Evolutionary conservation across 2,797 vertebrate genomes (phyloP).

Genomic region (Semaprochilodus insignis): DNA sequence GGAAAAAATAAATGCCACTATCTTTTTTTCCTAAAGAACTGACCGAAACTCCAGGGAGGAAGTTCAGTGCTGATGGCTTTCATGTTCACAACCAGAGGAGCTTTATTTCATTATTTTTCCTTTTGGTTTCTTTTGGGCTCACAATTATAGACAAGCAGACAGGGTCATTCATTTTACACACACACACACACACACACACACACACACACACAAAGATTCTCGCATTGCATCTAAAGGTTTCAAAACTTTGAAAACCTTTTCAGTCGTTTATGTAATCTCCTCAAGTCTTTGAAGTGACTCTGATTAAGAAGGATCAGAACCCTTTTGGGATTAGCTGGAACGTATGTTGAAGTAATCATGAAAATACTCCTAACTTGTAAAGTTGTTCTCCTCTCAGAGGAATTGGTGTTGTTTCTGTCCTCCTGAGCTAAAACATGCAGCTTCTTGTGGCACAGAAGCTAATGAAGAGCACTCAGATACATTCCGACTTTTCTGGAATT

Average conservation of each 20-base stretch:
- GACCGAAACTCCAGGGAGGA: constrained; percentile 67
- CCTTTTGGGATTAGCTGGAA: constrained; percentile 63
- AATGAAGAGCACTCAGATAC: background rate
- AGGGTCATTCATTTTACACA: constrained; percentile 11
- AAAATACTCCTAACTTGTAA: constrained; percentile 8
- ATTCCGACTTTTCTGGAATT: background rate
- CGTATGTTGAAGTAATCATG: constrained; percentile 56
- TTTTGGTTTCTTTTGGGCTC: constrained; percentile 64
- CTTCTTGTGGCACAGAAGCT: background rate
- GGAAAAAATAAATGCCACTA: constrained; percentile 1
- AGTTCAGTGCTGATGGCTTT: constrained; percentile 69
- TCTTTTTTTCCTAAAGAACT: constrained; percentile 18
- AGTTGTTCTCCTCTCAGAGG: constrained; percentile 5
- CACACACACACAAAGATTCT: constrained; percentile 12
- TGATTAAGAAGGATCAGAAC: constrained; percentile 69
- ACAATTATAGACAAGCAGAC: constrained; percentile 9
- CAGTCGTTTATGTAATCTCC: constrained; percentile 59
- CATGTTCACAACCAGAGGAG: constrained; percentile 65
- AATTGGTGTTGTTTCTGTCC: constrained; percentile 15
- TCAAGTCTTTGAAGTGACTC: constrained; percentile 68
- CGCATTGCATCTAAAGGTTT: constrained; percentile 17
- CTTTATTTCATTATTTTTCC: constrained; percentile 57
- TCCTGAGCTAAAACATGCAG: constrained; percentile 8
- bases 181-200: background rate
- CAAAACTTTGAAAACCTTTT: constrained; percentile 44